Evolutionary conservation across 2,888 invertebrate species (phyloP).

Genomic region (Lissonota sp.): DNA sequence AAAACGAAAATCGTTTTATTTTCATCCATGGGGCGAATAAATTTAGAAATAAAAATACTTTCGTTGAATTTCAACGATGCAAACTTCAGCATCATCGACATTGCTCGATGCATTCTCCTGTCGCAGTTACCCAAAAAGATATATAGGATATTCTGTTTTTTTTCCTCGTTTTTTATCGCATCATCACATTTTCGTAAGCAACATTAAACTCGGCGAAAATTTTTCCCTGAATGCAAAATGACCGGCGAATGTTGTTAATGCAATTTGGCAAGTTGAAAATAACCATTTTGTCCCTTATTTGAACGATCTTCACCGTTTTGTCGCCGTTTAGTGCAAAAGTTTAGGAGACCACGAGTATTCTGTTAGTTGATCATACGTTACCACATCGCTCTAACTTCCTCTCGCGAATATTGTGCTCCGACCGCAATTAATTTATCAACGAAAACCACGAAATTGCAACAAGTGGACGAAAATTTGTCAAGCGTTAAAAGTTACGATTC

Average conservation of each 20-base stretch:
- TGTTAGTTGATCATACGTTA: neutral
- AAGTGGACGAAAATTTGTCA: neutral
- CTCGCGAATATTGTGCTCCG: neutral
- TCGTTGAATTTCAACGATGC: too few relatives aligned
- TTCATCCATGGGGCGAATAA: neutral
- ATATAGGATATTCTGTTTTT: neutral
- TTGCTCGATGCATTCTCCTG: too few relatives aligned
- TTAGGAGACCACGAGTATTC: neutral
- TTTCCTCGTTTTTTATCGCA: neutral
- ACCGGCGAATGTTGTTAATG: too few relatives aligned
- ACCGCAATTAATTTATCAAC: constrained; percentile 40
- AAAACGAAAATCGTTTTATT: neutral
- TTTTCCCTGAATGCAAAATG: too few relatives aligned
- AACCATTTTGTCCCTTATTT: too few relatives aligned
- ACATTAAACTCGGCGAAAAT: too few relatives aligned
- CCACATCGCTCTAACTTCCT: neutral
- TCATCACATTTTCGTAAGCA: too few relatives aligned
- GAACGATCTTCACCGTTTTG: too few relatives aligned
- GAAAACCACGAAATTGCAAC: constrained; percentile 29
- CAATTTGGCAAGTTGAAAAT: too few relatives aligned
- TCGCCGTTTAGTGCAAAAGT: neutral
- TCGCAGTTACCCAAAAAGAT: constrained; percentile 1
- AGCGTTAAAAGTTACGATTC: constrained; percentile 26
- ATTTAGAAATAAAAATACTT: too few relatives aligned
- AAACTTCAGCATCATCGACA: too few relatives aligned